These are phyloP conservation scores for Idaea dimidiata DNA, from an alignment of 2,888 invertebrate species.

Conservation along the genomic window DNA sequence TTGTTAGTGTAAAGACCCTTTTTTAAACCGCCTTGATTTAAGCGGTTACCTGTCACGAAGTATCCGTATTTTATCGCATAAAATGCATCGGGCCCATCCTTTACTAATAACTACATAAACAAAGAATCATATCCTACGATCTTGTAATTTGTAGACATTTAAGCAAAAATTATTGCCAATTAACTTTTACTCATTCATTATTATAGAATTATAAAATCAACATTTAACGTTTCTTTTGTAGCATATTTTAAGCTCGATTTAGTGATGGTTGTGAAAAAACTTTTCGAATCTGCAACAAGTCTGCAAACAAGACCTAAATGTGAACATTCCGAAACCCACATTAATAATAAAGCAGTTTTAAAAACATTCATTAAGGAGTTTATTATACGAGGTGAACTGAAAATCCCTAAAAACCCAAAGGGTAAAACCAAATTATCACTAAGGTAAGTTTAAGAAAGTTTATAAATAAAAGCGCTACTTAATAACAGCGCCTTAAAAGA, in stretches of 20 bases:
- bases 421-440: too few relatives aligned
- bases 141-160: not conserved
- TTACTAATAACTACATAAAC: not conserved
- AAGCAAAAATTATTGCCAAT: not conserved
- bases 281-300: not conserved
- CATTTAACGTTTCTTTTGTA: not conserved
- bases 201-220: not conserved
- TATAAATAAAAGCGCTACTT: too few relatives aligned
- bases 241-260: not conserved
- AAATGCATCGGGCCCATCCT: too few relatives aligned
- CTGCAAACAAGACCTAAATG: not conserved
- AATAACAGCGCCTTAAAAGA: slow-evolving; percentile 16
- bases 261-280: not conserved
- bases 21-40: too few relatives aligned
- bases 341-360: not conserved
- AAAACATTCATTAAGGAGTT: slow-evolving; percentile 16
- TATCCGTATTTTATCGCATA: too few relatives aligned
- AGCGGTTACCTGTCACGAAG: too few relatives aligned
- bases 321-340: not conserved
- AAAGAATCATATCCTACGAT: not conserved
- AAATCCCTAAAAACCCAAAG: too few relatives aligned
- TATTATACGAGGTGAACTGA: too few relatives aligned
- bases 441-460: too few relatives aligned
- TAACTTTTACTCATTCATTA: not conserved
- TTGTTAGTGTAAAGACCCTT: too few relatives aligned